These are phyloP conservation scores for Eidolon dupreanum DNA, from an alignment of 2,797 vertebrate species.

Conservation along the genomic window DNA sequence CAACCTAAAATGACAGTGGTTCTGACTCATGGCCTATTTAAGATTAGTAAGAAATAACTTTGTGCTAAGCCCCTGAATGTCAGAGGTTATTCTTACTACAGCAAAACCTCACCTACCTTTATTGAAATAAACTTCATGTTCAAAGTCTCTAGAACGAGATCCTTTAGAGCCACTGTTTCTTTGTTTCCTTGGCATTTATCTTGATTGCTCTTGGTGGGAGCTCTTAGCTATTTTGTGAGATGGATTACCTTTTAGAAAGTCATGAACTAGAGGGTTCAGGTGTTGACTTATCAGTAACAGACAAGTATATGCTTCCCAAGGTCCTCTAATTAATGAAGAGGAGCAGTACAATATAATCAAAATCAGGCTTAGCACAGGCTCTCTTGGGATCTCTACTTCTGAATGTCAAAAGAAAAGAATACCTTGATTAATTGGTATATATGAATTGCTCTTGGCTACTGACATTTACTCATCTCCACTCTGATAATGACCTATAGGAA, in stretches of 20 bases:
- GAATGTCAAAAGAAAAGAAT: constrained; percentile 3
- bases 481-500: not conserved
- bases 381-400: constrained; percentile 36
- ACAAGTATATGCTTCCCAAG: not conserved
- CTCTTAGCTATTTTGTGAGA: not conserved
- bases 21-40: not conserved
- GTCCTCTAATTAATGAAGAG: constrained; percentile 55
- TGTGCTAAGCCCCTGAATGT: not conserved
- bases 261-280: not conserved
- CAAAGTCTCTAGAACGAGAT: not conserved
- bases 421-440: not conserved
- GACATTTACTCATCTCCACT: not conserved
- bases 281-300: constrained; percentile 36
- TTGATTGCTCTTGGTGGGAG: not conserved
- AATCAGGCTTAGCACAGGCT: not conserved
- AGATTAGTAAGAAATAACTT: not conserved
- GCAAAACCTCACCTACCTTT: not conserved
- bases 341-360: not conserved
- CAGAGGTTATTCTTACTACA: not conserved
- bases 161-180: not conserved
- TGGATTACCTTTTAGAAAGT: not conserved
- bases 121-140: not conserved
- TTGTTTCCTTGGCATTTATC: constrained; percentile 31
- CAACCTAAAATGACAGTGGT: not conserved
- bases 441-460: constrained; percentile 52